phyloP scores from a whole-genome alignment of 2,888 invertebrate genomes.

The Alentia gelatinosa region DNA sequence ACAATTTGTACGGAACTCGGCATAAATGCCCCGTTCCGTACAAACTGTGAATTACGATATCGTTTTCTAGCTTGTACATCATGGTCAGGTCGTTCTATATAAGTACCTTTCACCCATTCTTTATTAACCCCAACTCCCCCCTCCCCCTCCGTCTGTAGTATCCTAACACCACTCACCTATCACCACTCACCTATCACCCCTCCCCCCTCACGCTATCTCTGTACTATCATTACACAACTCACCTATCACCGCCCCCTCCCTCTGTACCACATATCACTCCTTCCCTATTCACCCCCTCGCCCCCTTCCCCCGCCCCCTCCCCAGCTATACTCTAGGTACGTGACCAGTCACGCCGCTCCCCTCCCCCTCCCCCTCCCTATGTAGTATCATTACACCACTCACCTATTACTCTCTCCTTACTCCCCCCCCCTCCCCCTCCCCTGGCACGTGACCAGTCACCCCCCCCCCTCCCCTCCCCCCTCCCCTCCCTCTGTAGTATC shows the following conservation, averaged over 20 bases:
- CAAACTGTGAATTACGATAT: no score
- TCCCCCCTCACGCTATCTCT: background rate
- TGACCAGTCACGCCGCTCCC: background rate
- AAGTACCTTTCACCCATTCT: background rate
- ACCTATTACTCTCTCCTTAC: background rate
- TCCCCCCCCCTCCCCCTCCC: background rate
- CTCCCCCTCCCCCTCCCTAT: background rate
- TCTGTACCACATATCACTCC: background rate
- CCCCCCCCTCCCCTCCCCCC: slow-evolving; percentile 20
- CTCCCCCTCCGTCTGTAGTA: background rate
- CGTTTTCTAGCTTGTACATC: no score
- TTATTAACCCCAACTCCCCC: background rate
- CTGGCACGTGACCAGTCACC: background rate
- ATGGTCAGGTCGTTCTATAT: no score
- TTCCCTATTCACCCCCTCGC: background rate
- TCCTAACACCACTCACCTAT: background rate
- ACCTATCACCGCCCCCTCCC: background rate
- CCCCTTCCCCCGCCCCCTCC: background rate
- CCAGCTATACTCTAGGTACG: background rate
- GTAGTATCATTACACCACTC: no score
- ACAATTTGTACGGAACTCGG: no score
- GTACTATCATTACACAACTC: background rate
- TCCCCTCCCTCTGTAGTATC: slow-evolving; percentile 7
- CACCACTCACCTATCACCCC: background rate
- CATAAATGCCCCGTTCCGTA: no score